phyloP scores from a whole-genome alignment of 1,140 invertebrate genomes.

The Drosophila paulistorum region DNA sequence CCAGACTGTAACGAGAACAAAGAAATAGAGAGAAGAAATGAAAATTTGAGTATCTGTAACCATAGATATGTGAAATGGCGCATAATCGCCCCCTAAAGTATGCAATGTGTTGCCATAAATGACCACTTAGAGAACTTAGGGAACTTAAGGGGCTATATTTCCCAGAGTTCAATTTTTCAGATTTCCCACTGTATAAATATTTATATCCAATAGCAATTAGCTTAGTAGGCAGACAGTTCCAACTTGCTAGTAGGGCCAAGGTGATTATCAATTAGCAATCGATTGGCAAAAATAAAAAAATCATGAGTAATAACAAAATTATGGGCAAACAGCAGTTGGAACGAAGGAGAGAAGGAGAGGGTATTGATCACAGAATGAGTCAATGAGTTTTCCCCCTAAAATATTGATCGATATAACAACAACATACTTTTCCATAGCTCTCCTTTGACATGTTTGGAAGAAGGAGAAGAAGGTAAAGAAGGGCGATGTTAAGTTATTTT shows the following conservation, averaged over 20 bases:
- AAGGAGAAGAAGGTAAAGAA: neutral
- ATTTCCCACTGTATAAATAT: no score
- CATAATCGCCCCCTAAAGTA: no score
- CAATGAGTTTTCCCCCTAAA: neutral
- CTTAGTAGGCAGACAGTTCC: neutral
- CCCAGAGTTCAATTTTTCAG: no score
- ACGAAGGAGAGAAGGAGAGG: neutral
- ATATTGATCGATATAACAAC: neutral
- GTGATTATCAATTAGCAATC: constrained; percentile 58
- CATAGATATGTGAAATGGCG: no score
- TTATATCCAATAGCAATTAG: neutral
- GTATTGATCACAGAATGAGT: neutral
- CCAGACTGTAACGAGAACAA: constrained; percentile 87
- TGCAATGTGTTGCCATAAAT: no score
- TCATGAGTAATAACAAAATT: constrained; percentile 34
- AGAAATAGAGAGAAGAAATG: neutral
- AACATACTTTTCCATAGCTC: constrained; percentile 36
- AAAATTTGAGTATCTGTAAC: no score
- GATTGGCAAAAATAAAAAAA: constrained; percentile 53
- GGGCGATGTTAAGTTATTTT: neutral
- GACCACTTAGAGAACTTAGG: no score
- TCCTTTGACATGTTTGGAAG: no score
- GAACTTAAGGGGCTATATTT: no score
- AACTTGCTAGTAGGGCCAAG: neutral
- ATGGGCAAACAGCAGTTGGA: constrained; percentile 22